Conservation (phyloP, 2,113 vertebrate genomes). For the Mormyrus lacerda region DNA sequence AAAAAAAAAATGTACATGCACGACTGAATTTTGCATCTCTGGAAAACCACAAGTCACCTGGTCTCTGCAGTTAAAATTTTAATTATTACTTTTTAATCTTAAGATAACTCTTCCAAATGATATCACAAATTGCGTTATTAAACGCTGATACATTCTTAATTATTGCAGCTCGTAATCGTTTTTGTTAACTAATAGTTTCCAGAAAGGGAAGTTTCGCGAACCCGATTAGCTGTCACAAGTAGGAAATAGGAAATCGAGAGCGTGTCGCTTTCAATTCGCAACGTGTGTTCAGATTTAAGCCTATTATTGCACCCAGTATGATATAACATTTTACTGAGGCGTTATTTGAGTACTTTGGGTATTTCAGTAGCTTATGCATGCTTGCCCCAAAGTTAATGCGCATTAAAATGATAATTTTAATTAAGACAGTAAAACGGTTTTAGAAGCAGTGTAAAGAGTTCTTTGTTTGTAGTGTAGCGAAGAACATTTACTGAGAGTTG, state of each 20-base stretch:
- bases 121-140: not conserved
- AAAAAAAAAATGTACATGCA: not conserved
- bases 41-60: not conserved
- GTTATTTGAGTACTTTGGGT: not conserved
- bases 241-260: slow-evolving; percentile 58
- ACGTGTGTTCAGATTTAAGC: slow-evolving; percentile 9
- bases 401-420: not conserved
- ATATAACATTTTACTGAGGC: not conserved
- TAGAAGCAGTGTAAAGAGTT: not conserved
- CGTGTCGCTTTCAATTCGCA: slow-evolving; percentile 56
- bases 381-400: not conserved
- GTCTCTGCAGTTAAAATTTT: not conserved
- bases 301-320: not conserved
- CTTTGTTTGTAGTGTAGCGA: not conserved
- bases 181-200: not conserved
- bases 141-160: not conserved
- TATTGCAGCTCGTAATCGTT: not conserved
- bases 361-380: not conserved
- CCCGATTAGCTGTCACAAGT: not conserved
- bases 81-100: not conserved
- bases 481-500: not conserved
- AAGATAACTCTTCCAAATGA: not conserved
- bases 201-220: not conserved
- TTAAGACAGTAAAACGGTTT: not conserved
- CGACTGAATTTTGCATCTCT: not conserved